Evolutionary conservation across 2,888 invertebrate genomes (phyloP).

Genomic region (Furcula furcula): DNA sequence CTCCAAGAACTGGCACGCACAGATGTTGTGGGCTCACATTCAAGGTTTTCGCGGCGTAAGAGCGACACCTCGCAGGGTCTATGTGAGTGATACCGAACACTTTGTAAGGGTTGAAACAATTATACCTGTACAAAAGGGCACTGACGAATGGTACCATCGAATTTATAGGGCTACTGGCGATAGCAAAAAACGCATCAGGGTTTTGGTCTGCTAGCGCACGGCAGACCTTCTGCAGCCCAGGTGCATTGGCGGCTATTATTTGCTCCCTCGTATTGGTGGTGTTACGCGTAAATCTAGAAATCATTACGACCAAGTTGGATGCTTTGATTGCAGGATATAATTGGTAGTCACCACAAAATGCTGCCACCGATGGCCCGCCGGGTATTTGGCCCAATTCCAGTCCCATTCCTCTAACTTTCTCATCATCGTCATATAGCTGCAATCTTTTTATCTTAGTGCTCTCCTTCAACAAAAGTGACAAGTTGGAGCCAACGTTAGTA

Average conservation of each 20-base stretch:
- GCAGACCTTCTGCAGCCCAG: slow-evolving; percentile 44
- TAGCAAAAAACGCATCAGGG: slow-evolving; percentile 50
- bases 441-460: slow-evolving; percentile 46
- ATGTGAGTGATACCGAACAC: slow-evolving; percentile 59
- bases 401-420: slow-evolving; percentile 42
- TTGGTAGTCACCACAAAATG: slow-evolving; percentile 34
- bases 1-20: slow-evolving; percentile 56
- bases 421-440: slow-evolving; percentile 50
- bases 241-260: slow-evolving; percentile 52
- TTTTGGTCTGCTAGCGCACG: slow-evolving; percentile 46
- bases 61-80: slow-evolving; percentile 45
- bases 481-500: slow-evolving; percentile 49
- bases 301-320: slow-evolving; percentile 51
- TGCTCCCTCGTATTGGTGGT: slow-evolving; percentile 40
- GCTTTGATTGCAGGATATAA: slow-evolving; percentile 38
- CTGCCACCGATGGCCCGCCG: slow-evolving; percentile 39
- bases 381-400: slow-evolving; percentile 48
- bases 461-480: slow-evolving; percentile 50
- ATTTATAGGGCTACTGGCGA: slow-evolving; percentile 58
- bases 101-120: slow-evolving; percentile 52
- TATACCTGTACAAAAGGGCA: slow-evolving; percentile 42
- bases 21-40: slow-evolving; percentile 39
- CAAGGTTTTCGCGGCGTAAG: slow-evolving; percentile 40
- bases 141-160: slow-evolving; percentile 57
- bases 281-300: slow-evolving; percentile 40